Conservation (phyloP, 2,888 invertebrate genomes). For the Dyspetes luteomarginatus region DNA sequence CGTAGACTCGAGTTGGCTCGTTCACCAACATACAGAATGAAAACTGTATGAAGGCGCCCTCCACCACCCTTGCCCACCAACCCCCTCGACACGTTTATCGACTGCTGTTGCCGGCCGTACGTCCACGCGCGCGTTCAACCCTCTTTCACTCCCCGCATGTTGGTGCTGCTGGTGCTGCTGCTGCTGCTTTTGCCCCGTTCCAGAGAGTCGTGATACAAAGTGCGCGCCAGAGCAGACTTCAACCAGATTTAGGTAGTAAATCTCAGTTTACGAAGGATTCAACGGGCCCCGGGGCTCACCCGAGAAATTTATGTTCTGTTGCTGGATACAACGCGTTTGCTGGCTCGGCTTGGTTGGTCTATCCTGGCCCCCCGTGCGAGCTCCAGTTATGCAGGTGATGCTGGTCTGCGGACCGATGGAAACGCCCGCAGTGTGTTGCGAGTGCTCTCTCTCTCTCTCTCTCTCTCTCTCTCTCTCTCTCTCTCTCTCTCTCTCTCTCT, state of each 20-base stretch:
- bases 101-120: constrained; percentile 62
- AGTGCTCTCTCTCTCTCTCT: background rate
- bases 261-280: constrained; percentile 76
- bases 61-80: too few species aligned
- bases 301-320: constrained; percentile 73
- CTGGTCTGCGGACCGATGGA: constrained; percentile 40
- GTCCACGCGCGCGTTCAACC: constrained; percentile 45
- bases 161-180: constrained; percentile 8
- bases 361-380: constrained; percentile 18
- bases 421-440: constrained; percentile 16
- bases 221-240: constrained; percentile 68
- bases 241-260: constrained; percentile 76
- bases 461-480: constrained; percentile 7
- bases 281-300: constrained; percentile 69
- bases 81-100: constrained; percentile 63
- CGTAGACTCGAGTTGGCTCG: constrained; percentile 24
- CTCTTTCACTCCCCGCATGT: constrained; percentile 16
- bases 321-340: constrained; percentile 46
- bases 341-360: constrained; percentile 1
- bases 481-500: background rate
- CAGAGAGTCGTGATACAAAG: constrained; percentile 64
- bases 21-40: background rate
- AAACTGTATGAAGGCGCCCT: constrained; percentile 16
- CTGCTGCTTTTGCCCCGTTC: constrained; percentile 27
- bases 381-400: constrained; percentile 71